Evolutionary conservation across 2,888 invertebrate genomes (phyloP).

Genomic region (Petrolisthes cinctipes): DNA sequence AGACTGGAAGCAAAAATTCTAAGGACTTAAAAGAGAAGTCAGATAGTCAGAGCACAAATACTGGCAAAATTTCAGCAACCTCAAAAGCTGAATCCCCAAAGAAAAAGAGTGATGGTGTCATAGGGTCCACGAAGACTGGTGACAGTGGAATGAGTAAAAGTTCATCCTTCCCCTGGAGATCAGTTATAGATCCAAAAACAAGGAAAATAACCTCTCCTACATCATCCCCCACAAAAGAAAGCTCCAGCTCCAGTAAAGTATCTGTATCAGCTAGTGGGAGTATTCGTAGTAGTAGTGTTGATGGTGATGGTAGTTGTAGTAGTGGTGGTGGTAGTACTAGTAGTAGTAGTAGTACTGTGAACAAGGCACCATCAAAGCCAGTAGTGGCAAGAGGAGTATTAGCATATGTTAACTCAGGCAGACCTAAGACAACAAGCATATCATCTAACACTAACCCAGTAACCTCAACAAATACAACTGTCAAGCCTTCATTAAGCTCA

Average conservation of each 20-base stretch:
- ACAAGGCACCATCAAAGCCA: slow-evolving; percentile 12
- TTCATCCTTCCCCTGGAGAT: slow-evolving; percentile 38
- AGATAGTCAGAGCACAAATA: background rate
- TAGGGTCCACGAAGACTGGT: background rate
- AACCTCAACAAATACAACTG: slow-evolving; percentile 12
- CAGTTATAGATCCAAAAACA: background rate
- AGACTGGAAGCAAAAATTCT: background rate
- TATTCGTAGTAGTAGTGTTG: background rate
- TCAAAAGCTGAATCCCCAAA: background rate
- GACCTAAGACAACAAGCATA: slow-evolving; percentile 15
- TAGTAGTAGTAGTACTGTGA: background rate
- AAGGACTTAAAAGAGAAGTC: background rate
- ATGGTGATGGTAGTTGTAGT: background rate
- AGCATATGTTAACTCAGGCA: slow-evolving; percentile 41
- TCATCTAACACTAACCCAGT: slow-evolving; percentile 14
- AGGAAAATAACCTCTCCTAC: slow-evolving; percentile 20
- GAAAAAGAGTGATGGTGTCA: slow-evolving; percentile 9
- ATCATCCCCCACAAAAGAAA: slow-evolving; percentile 26
- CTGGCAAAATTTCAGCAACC: background rate
- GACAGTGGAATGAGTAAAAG: slow-evolving; percentile 32
- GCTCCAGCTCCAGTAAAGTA: background rate
- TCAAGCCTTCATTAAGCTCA: slow-evolving; percentile 17
- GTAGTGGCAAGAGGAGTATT: slow-evolving; percentile 49
- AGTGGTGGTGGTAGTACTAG: background rate
- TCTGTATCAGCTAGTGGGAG: background rate